Base-by-base conservation (phyloP, 2,797 vertebrate genomes). In the Sebastes hubbsi region DNA sequence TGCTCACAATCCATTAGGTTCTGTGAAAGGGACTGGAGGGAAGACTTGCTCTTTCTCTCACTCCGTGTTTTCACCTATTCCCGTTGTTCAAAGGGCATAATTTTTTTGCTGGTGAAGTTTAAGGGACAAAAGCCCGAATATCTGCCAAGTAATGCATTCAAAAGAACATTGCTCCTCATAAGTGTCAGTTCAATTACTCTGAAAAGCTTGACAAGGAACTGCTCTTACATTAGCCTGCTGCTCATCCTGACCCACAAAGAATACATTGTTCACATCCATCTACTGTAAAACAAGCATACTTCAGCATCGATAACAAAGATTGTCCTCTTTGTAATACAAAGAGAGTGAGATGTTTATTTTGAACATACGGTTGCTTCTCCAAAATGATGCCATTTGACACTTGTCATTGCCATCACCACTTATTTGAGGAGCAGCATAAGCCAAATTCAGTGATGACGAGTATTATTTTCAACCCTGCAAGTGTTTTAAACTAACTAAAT, bases 1-100 rank as follows among this genome's bases (percentile, higher is more conserved):
- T 99, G 98, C 98, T 97, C 96, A 96, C 97, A 98, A 98, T 97
- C 98, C 98, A 99, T 99, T 99, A 99, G 98, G 97, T 96, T 97
- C 96, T 96, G 96, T 97, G 97, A 97, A 97, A 97, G 96, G 94
- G 97, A 97, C 97, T 97, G 96, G 96, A 97, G 96, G 96, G 96
- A 95, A 96, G 97, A 96, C 95, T 93, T 88, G 87, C 89, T 78
- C 92, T 91, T 87, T 92, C 92, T 92, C 88, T 93, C 95, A 93
- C 95, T 96, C 90, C 97, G 97, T 98, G 96, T 98, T 98, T 98
- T 97, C 97, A 97, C 98, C 97, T 96, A 91, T 96, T 95, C 95
- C 96, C 95, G 96, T 98, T 97, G 97, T 99, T 97, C 97, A 97
- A 97, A 97, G 97, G 97, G 96, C 97, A 91, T 96, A 87, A 91